phyloP scores from a whole-genome alignment of 2,797 vertebrate species.

The Ctenosaura bakeri region DNA sequence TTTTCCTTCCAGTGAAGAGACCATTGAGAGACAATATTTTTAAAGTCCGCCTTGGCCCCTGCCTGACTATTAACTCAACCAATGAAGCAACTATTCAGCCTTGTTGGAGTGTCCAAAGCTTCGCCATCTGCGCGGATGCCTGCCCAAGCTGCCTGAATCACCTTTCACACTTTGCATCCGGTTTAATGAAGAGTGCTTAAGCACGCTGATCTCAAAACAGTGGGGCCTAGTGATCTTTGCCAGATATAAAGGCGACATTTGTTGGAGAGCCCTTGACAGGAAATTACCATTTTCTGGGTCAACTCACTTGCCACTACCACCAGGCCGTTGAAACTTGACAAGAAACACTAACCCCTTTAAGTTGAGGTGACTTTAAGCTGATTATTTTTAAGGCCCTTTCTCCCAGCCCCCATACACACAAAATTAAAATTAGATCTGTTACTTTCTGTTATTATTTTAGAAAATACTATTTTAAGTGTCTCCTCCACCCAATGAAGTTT shows the following conservation, averaged over 20 bases:
- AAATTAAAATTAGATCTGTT: slow-evolving; percentile 68
- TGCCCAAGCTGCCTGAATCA: slow-evolving; percentile 84
- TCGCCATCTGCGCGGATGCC: slow-evolving; percentile 85
- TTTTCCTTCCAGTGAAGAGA: slow-evolving; percentile 91
- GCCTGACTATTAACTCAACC: slow-evolving; percentile 80
- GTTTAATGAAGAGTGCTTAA: slow-evolving; percentile 82
- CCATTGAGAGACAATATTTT: slow-evolving; percentile 96
- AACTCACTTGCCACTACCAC: slow-evolving; percentile 76
- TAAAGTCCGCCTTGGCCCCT: slow-evolving; percentile 85
- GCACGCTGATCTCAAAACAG: slow-evolving; percentile 82
- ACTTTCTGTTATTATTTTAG: slow-evolving; percentile 72
- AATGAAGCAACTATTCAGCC: slow-evolving; percentile 87
- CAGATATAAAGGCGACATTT: slow-evolving; percentile 86
- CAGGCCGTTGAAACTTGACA: slow-evolving; percentile 69
- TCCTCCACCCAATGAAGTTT: slow-evolving; percentile 53
- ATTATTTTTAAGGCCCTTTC: slow-evolving; percentile 61
- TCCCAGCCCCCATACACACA: background rate
- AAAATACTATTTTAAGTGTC: slow-evolving; percentile 72
- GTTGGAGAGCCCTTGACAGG: slow-evolving; percentile 87
- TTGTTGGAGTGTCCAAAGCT: slow-evolving; percentile 76
- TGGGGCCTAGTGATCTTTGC: slow-evolving; percentile 85
- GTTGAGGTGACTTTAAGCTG: slow-evolving; percentile 56
- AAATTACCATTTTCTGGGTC: slow-evolving; percentile 89
- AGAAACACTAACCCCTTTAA: slow-evolving; percentile 69
- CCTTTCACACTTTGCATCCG: slow-evolving; percentile 91